Evolutionary conservation across 1,140 invertebrate species (phyloP).

Genomic region (Caenorhabditis tropicalis): DNA sequence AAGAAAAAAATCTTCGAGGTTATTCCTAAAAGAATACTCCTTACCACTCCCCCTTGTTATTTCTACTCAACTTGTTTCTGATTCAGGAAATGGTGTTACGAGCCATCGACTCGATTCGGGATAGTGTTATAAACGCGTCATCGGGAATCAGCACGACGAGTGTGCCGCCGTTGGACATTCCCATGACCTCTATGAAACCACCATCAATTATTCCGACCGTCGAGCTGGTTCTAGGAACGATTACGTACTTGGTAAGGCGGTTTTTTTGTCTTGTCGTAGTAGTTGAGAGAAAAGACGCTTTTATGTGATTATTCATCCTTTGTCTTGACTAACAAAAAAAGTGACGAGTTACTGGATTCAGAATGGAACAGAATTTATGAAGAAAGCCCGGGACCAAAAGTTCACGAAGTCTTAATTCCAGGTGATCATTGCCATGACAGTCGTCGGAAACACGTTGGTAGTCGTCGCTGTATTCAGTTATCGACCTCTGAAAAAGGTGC

Average conservation of each 20-base stretch:
- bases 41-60: not conserved
- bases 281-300: constrained; percentile 2
- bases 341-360: constrained; percentile 9
- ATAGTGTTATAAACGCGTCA: constrained; percentile 49
- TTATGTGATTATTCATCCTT: constrained; percentile 39
- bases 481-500: constrained; percentile 91
- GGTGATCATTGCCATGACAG: constrained; percentile 76
- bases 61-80: constrained; percentile 40
- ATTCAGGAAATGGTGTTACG: constrained; percentile 55
- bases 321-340: constrained; percentile 37
- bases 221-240: constrained; percentile 69
- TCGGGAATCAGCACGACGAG: not conserved
- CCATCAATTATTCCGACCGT: constrained; percentile 64
- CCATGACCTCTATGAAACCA: constrained; percentile 37
- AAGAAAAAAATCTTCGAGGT: too few species aligned
- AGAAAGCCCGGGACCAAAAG: too few species aligned
- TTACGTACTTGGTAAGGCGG: constrained; percentile 68
- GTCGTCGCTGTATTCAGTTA: constrained; percentile 95
- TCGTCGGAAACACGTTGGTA: constrained; percentile 93
- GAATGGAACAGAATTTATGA: too few species aligned
- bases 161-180: not conserved
- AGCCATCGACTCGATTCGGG: constrained; percentile 52
- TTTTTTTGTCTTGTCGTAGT: not conserved
- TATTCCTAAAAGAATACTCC: not conserved
- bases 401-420: constrained; percentile 47